phyloP scores from a whole-genome alignment of 1,140 invertebrate species.

The Drosophila melanogaster region Release_6_plus_ISO1_MT NT_033777.3:24265001-24265500 shows the following conservation, averaged over 20 bases:
- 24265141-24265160: neutral
- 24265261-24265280: constrained; percentile 90
- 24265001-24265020: constrained; percentile 3
- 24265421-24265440: neutral
- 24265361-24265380: constrained; percentile 9
- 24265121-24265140: neutral
- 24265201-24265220: constrained; percentile 16
- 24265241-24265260: constrained; percentile 63
- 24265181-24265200: constrained; percentile 4
- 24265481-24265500: neutral
- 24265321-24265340: constrained; percentile 91
- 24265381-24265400: neutral
- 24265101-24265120: constrained; percentile 7
- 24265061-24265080: neutral
- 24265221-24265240: constrained; percentile 52
- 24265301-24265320: constrained; percentile 89
- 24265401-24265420: neutral
- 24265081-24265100: neutral
- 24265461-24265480: neutral
- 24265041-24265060: neutral
- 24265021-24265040: neutral
- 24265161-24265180: constrained; percentile 20
- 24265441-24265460: neutral
- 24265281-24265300: constrained; percentile 91
- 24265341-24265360: constrained; percentile 70